Conservation (phyloP, 1,140 invertebrate species). For the Dolichoris vasculosae region DNA sequence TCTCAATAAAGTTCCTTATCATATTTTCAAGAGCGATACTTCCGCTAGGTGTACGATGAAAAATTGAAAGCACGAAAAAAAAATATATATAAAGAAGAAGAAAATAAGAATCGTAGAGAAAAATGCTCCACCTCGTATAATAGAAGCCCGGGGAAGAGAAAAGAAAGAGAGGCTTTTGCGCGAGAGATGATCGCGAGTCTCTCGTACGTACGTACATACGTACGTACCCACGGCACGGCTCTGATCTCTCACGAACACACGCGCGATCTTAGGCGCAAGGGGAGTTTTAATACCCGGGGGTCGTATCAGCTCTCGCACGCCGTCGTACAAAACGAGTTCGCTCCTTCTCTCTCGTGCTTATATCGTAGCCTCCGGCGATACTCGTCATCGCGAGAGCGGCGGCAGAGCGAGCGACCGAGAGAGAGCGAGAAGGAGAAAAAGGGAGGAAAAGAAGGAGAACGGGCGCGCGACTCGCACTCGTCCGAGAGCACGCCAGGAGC, state of each 20-base stretch:
- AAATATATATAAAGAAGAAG: background rate
- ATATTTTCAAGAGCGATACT: conserved; percentile 7
- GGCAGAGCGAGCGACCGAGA: background rate
- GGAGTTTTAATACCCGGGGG: conserved; percentile 44
- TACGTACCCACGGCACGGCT: background rate
- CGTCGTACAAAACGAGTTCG: conserved; percentile 40
- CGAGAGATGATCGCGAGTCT: background rate
- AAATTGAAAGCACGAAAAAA: background rate
- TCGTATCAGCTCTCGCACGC: conserved; percentile 27
- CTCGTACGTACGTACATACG: background rate
- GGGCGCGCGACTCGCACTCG: conserved; percentile 53
- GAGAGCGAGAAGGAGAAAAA: conserved; percentile 4
- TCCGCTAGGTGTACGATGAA: background rate
- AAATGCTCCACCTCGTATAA: background rate
- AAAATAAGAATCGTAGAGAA: background rate
- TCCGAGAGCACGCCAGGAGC: conserved; percentile 57
- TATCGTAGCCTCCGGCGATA: conserved; percentile 26
- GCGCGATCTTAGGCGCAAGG: background rate
- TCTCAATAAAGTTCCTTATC: conserved; percentile 21
- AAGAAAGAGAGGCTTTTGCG: too few relatives aligned
- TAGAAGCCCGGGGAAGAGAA: background rate
- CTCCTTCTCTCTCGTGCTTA: conserved; percentile 12
- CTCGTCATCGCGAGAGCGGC: conserved; percentile 23
- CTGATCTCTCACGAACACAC: conserved; percentile 6
- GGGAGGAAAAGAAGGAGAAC: conserved; percentile 35